phyloP scores from a whole-genome alignment of 2,797 vertebrate genomes.

The Acipenser oxyrinchus region DNA sequence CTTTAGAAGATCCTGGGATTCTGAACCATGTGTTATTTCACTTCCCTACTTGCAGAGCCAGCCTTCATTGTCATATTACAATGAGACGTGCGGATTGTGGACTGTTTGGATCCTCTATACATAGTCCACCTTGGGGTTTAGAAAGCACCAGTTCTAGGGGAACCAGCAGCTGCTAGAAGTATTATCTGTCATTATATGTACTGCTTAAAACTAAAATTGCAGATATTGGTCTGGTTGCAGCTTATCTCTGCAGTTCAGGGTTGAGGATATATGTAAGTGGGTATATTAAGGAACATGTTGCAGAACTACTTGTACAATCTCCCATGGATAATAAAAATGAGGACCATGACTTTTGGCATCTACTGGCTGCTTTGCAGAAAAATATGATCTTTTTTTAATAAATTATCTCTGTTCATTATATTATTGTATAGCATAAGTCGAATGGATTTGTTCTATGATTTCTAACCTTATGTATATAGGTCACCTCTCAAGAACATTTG shows the following conservation, averaged over 20 bases:
- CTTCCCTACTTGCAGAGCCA: too few relatives aligned
- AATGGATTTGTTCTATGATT: conserved; percentile 16
- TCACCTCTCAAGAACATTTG: conserved; percentile 28
- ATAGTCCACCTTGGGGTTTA: too few relatives aligned
- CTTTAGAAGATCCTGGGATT: too few relatives aligned
- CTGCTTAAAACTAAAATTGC: conserved; percentile 13
- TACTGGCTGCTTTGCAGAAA: background rate
- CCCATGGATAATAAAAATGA: background rate
- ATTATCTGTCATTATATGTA: conserved; percentile 28
- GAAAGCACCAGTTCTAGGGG: conserved; percentile 19
- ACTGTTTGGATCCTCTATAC: too few relatives aligned
- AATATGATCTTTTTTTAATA: background rate
- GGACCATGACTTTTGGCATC: conserved; percentile 8
- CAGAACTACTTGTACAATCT: conserved; percentile 8
- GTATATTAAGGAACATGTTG: background rate
- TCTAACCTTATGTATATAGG: conserved; percentile 29
- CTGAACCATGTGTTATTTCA: too few relatives aligned
- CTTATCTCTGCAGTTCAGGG: background rate
- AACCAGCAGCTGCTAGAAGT: conserved; percentile 41
- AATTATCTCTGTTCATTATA: conserved; percentile 3
- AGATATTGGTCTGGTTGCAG: background rate
- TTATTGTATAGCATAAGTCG: conserved; percentile 17
- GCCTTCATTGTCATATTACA: too few relatives aligned
- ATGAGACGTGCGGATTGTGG: too few relatives aligned
- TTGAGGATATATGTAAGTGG: background rate